Evolutionary conservation across 2,113 vertebrate species (phyloP).

Genomic region (Muscicapa adusta): DNA sequence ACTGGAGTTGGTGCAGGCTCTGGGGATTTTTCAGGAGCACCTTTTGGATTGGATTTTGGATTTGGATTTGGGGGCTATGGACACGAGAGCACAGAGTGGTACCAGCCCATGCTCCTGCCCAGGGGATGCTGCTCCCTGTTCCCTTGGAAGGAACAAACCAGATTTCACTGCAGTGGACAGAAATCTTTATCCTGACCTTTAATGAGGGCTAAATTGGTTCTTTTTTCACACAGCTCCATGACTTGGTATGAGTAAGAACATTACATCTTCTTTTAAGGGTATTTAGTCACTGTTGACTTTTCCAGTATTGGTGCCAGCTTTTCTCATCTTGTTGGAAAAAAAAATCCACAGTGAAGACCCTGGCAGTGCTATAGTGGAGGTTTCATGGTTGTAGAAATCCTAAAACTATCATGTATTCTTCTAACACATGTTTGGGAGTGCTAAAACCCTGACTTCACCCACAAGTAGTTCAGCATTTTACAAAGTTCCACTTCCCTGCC

Average conservation of each 20-base stretch:
- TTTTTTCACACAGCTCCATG: background rate
- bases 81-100: rapidly evolving
- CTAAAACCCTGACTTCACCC: constrained; percentile 6
- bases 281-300: constrained; percentile 58
- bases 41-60: too few relatives aligned
- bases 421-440: background rate
- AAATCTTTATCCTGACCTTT: background rate
- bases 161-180: background rate
- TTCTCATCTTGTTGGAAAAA: constrained; percentile 23
- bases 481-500: background rate
- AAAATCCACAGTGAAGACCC: constrained; percentile 1
- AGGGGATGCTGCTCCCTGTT: background rate
- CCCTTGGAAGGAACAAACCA: background rate
- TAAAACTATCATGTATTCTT: background rate
- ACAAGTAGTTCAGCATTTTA: constrained; percentile 37
- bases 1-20: background rate
- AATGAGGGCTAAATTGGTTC: background rate
- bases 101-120: background rate
- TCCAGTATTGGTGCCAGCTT: constrained; percentile 27
- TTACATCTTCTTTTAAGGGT: constrained; percentile 40
- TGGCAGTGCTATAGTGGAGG: background rate
- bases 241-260: constrained; percentile 39
- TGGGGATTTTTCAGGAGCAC: too few relatives aligned
- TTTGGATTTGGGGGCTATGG: rapidly evolving
- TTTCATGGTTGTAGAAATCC: constrained; percentile 2